Base-by-base conservation (phyloP, 1,140 invertebrate genomes). In the Pygmarrhopalites habei region DNA sequence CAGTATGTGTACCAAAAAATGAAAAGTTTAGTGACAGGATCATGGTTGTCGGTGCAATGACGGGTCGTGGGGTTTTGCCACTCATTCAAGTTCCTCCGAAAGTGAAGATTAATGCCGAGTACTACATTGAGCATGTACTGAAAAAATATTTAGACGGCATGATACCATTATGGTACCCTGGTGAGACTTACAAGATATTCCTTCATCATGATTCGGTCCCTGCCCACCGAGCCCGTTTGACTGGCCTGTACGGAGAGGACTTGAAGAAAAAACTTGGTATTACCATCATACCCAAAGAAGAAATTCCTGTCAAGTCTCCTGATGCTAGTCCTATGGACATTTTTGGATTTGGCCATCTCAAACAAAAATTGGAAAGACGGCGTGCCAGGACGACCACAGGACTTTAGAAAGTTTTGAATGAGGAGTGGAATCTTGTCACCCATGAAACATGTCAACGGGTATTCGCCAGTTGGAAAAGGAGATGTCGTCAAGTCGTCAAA, bases 11-110 rank as follows among this genome's bases (percentile, higher is more conserved):
- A 23, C 10, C 17, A 47, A 7, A 39, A 64, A 25, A 58, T n/a
- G 62, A 64, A 28, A 64, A 30, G 17, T 64, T 53, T 44, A 25
- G 44, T 43, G n/a, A 25, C 14, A 28, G 32, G 1, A 35, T 64
- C n/a, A 64, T 64, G 62, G 57, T 59, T 0, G 49, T 64, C 23
- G 56, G 62, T 0, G 62, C 51, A 35, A 52, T 64, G 26, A 19
- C 29, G 2, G 62, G 62, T 17, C 28, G 57, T 19, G 56, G 57
- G 23, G 23, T 26, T 2, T 26, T 64, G 1, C 62, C 62, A 29
- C 19, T 64, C 1, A 59, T 64, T 21, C n/a, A n/a, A 39, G 57
- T 64, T 0, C 56, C 29, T 2, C 26, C 2, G 29, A 64, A 64
- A 1, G 35, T 29, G 0, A 64, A 64, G 41, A 29, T 64, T 21